Base-by-base conservation (phyloP, 2,113 vertebrate genomes). In the Hemibagrus wyckioides region DNA sequence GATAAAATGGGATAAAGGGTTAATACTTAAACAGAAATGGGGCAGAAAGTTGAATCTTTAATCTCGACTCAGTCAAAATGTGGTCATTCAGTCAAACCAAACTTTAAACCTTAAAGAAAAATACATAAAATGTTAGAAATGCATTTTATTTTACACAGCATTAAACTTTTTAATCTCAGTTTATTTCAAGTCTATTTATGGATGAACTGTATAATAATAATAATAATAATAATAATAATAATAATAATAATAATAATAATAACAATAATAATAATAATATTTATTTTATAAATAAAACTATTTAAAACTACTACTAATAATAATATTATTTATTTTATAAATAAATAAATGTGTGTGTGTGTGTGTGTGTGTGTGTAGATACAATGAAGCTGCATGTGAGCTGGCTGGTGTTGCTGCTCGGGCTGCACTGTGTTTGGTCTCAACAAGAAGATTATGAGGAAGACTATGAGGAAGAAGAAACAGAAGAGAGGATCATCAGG, bases 361-460 rank as follows among this genome's bases (percentile, higher is more conserved):
- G 4, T 59, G 57, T 59, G 17, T 63, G 2, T 63, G 17, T 63
- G 9, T 63, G 4, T 63, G 9, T 63, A 10, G n/a, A 2, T 63
- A 54, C 52, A 54, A 65, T 77, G 57, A 63, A 30, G 67, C 77
- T 85, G 54, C 48, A 61, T 65, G 76, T 56, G 17, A 25, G 25
- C 19, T 89, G 75, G 44, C 80, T 97, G 90, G 90, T 97, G 85
- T 94, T 96, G 71, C 92, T 97, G 80, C 92, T 94, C 91, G 93
- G 95, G 86, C 85, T 94, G 28, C 95, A 93, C 65, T 87, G 91
- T 71, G 83, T 95, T 92, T 92, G 86, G 83, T 94, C 96, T 75
- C 95, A 97, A 93, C 93, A 95, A 71, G 91, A 92, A 77, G 93
- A 94, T 28, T 94, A 95, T 48, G 94, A 94, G 11, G 95, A 96